Base-by-base conservation (phyloP, 2,888 invertebrate genomes). In the Pyrochroa serraticornis region DNA sequence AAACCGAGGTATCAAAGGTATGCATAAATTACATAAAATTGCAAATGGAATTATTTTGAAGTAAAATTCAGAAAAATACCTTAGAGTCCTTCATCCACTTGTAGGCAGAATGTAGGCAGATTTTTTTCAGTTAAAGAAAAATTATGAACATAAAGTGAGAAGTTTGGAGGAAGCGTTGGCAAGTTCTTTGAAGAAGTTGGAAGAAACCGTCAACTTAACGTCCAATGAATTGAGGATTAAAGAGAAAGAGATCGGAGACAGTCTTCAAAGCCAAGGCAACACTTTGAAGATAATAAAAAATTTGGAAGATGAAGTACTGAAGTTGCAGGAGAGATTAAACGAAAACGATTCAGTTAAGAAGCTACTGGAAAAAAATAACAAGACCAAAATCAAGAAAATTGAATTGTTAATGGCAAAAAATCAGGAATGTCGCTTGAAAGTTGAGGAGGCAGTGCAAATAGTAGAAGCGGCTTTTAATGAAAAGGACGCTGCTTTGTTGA, bases 381-480 rank as follows among this genome's bases (percentile, higher is more conserved):
- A 72, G 22, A 67, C 78, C 10, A 77, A 79, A 3, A 81, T 78
- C 37, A 68, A 71, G 30, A 63, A 77, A 35, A 77, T 82, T 7
- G 73, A 77, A 3, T 77, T 75, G 49, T 66, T 82, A 33, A 72
- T 77, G 8, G 72, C 73, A 6, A 82, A 82, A 39, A 83, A 84
- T 60, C 72, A 73, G 10, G 79, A 81, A 58, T 82, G 84, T 1
- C 79, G 83, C 66, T 69, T 70, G 6, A 86, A 85, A 71, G 82
- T 87, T 1, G 80, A 80, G 5, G 86, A 87, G 71, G 84, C 86
- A 1, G 70, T 87, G 31, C 75, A 79, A 33, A 66, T 87, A 0
- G 82, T 84, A 22, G 86, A 87, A 66, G 84, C 84, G 0, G 81
- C 79, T 13, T 58, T 84, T 2, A 75, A 74, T n/a, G 87, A 86